Conservation (phyloP, 2,888 invertebrate species). For the Lycaena phlaeas region DNA sequence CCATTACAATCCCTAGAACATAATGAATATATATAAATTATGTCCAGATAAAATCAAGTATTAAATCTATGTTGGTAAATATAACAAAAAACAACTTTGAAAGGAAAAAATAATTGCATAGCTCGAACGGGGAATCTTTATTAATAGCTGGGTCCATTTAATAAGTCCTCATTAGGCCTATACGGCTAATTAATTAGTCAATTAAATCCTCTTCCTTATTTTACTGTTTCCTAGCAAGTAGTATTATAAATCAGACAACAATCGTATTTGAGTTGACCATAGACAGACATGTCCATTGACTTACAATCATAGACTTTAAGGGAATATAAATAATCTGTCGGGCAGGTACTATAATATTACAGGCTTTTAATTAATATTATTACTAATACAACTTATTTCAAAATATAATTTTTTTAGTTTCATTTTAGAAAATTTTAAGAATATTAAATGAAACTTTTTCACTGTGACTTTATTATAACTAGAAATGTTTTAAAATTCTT, state of each 20-base stretch:
- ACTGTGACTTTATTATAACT: no score
- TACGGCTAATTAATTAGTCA: constrained; percentile 44
- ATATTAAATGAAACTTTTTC: no score
- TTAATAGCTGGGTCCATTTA: constrained; percentile 6
- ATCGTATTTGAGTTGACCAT: constrained; percentile 29
- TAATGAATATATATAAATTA: not conserved
- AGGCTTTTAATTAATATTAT: no score
- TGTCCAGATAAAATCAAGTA: constrained; percentile 1
- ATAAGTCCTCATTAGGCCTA: constrained; percentile 34
- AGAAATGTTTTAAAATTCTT: no score
- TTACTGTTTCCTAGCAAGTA: constrained; percentile 32
- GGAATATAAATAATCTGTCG: no score
- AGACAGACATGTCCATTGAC: constrained; percentile 6
- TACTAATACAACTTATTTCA: no score
- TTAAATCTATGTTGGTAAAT: constrained; percentile 3
- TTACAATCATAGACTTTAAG: constrained; percentile 1
- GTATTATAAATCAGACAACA: constrained; percentile 35
- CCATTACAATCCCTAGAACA: no score
- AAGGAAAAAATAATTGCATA: constrained; percentile 11
- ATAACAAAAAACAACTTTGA: constrained; percentile 4
- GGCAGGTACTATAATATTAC: no score
- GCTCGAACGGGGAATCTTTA: constrained; percentile 8
- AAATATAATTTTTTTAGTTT: no score
- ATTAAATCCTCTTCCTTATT: constrained; percentile 42
- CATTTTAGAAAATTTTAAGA: no score